Percentiles rank a stretch among this genome's conserved stretches.
Conservation (phyloP, 2,888 invertebrate species). For the Chirona hameri region DNA sequence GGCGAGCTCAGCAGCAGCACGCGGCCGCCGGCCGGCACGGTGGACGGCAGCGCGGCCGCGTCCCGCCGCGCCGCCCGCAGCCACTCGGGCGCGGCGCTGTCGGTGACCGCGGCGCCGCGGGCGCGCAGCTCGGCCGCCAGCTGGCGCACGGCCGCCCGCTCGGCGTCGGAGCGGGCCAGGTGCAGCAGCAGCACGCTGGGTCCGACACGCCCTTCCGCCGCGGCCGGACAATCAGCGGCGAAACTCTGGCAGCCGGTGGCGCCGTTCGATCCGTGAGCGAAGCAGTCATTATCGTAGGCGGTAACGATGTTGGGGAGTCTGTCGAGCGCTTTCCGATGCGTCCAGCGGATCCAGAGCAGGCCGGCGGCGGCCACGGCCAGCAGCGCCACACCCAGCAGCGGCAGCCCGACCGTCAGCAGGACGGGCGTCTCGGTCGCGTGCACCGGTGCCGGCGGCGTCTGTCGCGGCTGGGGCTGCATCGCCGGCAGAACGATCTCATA, state of each 20-base stretch:
- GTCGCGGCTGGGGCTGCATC: background rate
- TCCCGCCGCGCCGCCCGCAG: background rate
- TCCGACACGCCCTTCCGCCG: background rate
- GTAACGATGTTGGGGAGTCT: background rate
- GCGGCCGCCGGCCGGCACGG: background rate
- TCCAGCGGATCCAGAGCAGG: background rate
- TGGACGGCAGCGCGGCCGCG: background rate
- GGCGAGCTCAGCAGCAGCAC: background rate
- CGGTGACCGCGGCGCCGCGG: background rate
- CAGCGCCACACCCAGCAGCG: background rate
- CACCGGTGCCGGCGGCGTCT: background rate
- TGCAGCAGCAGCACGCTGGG: background rate
- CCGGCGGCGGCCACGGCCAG: background rate
- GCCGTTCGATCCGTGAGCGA: background rate
- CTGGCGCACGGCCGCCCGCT: background rate
- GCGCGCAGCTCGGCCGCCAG: background rate
- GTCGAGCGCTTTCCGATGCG: background rate
- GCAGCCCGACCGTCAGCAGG: background rate
- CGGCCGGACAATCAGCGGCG: background rate
- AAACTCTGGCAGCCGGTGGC: background rate
- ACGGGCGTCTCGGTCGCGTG: background rate
- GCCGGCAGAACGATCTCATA: background rate
- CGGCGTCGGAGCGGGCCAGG: background rate
- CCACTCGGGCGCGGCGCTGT: background rate
- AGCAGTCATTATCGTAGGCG: background rate